Base-by-base conservation (phyloP, 2,113 vertebrate genomes). In the Glareola pratincola region DNA sequence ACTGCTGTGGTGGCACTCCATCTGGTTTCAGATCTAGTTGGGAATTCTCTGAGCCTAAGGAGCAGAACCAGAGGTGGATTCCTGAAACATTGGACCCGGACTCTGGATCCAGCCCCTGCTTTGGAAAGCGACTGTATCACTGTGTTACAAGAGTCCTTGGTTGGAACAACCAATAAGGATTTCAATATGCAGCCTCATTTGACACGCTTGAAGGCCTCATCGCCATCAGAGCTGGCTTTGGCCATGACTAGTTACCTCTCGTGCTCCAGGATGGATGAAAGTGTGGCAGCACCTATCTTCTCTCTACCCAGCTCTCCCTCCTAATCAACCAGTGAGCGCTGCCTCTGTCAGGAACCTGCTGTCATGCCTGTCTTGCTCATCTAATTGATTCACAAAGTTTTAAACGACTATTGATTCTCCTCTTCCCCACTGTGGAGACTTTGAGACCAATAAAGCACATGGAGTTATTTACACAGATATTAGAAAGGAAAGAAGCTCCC, bases 311-410 rank as follows among this genome's bases (percentile, higher is more conserved):
- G 51, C n/a, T 85, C 78, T 88, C 36, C 47, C 88, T 93, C 73
- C 77, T 45, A 34, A 91, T 66, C 67, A 95, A 56, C 56, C 37
- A 89, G 23, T 10, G 67, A 89, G 20, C 48, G 94, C 53, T 75
- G 26, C 24, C 50, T 62, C 41, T 90, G 47, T 56, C 3, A 3
- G n/a, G 75, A 85, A 93, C 66, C 17, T 91, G 54, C 36, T 76
- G 64, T 82, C 71, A 57, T 53, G 79, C 80, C 68, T 90, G 39
- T 94, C 92, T 86, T 88, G 64, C 86, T 92, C 86, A 92, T 67
- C 7, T 10, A 91, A 97, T 88, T 92, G 75, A 96, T 94, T 94
- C 64, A 78, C 76, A 91, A 94, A 94, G 81, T 92, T 97, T 96
- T 91, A 93, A 95, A 96, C 0, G 0, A 89, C 94, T 92, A 95